These are phyloP conservation scores for Mus spicilegus DNA, from an alignment of 2,113 vertebrate genomes.

Conservation along the genomic window DNA sequence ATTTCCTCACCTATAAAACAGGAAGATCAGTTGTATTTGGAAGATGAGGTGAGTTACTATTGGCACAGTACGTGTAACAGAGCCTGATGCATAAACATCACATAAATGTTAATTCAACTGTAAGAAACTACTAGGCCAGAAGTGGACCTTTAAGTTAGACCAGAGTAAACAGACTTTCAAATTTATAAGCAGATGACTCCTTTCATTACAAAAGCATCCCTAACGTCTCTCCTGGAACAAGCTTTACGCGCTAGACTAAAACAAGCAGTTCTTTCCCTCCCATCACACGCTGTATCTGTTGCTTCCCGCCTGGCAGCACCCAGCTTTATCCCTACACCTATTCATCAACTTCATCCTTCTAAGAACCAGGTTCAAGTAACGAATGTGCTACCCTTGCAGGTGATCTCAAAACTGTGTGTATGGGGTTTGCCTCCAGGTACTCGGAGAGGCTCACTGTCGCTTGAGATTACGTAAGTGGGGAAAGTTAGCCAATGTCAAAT, in stretches of 20 bases:
- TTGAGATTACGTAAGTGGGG: conserved; percentile 66
- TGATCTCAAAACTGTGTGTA: conserved; percentile 40
- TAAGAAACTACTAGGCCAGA: neutral
- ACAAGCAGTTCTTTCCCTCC: conserved; percentile 8
- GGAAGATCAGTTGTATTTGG: neutral
- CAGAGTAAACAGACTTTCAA: conserved; percentile 33
- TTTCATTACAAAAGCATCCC: conserved; percentile 48
- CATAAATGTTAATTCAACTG: conserved; percentile 25
- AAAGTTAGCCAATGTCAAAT: conserved; percentile 52
- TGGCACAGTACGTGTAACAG: conserved; percentile 31
- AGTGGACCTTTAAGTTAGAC: conserved; percentile 8
- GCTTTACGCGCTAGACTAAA: conserved; percentile 33
- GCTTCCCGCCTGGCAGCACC: conserved; percentile 3
- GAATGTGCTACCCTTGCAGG: conserved; percentile 33
- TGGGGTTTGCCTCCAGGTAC: conserved; percentile 61
- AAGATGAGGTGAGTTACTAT: conserved; percentile 37
- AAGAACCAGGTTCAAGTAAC: conserved; percentile 46
- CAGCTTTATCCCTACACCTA: conserved; percentile 42
- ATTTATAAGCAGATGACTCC: conserved; percentile 52
- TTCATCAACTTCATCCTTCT: conserved; percentile 30
- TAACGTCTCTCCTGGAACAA: conserved; percentile 7
- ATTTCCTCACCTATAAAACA: conserved; percentile 53
- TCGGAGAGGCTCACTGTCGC: conserved; percentile 44
- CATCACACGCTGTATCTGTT: neutral
- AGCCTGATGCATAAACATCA: conserved; percentile 2